These are phyloP conservation scores for Phoxinus dragarum DNA, from an alignment of 2,797 vertebrate genomes.

Conservation along the genomic window DNA sequence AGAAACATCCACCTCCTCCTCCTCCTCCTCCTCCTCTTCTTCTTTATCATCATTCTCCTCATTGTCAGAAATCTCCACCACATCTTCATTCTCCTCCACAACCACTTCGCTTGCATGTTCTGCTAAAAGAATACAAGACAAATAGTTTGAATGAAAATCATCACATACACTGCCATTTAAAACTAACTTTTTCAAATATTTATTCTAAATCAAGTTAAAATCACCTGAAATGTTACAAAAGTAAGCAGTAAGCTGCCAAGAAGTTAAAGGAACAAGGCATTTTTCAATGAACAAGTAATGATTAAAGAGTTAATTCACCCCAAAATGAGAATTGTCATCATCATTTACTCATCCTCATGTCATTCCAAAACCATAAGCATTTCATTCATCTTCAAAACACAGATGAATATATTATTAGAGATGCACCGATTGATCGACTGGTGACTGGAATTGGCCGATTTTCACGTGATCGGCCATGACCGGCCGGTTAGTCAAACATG, in stretches of 20 bases:
- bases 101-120: not conserved
- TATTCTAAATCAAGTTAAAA: too few species aligned
- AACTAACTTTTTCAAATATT: too few species aligned
- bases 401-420: not conserved
- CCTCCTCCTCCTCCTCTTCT: slow-evolving; percentile 11
- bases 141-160: not conserved
- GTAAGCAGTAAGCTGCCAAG: not conserved
- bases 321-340: not conserved
- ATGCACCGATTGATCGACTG: too few species aligned
- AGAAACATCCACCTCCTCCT: slow-evolving; percentile 55
- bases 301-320: not conserved
- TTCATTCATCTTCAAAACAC: not conserved
- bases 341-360: not conserved
- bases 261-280: not conserved
- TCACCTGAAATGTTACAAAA: not conserved
- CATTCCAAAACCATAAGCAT: not conserved
- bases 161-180: not conserved
- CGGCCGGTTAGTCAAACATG: too few species aligned
- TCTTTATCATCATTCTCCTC: slow-evolving; percentile 6
- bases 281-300: not conserved
- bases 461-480: too few species aligned
- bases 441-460: too few species aligned
- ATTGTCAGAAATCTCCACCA: not conserved
- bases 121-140: not conserved
- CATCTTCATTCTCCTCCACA: not conserved